A percentile compares a stretch with the other conserved stretches of the same genome.
phyloP scores from a whole-genome alignment of 2,888 invertebrate species.

The Eristalinus sepulchralis region DNA sequence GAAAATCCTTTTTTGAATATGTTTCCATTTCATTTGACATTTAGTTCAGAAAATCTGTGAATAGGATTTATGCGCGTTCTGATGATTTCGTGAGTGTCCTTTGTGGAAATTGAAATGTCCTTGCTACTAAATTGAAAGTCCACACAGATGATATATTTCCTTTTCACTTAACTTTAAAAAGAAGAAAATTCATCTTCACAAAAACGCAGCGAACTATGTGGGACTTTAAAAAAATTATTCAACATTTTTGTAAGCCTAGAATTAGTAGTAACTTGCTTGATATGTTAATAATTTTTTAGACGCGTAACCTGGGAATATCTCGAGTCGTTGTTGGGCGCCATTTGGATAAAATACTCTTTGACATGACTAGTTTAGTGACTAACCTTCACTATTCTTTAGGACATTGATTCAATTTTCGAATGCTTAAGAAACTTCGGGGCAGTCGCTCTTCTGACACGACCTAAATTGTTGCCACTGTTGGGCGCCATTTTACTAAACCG shows the following conservation, averaged over 20 bases:
- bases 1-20: constrained; percentile 39
- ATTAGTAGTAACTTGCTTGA: not conserved
- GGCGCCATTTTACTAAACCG: too few relatives aligned
- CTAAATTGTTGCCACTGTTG: too few relatives aligned
- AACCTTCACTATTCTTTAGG: not conserved
- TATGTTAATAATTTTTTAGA: not conserved
- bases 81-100: not conserved
- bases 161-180: too few relatives aligned
- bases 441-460: too few relatives aligned
- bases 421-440: too few relatives aligned
- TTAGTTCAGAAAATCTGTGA: constrained; percentile 14
- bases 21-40: constrained; percentile 23
- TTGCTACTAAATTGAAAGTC: not conserved
- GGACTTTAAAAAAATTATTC: too few relatives aligned
- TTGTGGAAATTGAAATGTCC: not conserved
- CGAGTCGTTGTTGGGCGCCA: not conserved
- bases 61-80: not conserved
- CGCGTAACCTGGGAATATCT: not conserved
- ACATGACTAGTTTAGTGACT: not conserved
- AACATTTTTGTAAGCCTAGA: too few relatives aligned
- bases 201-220: too few relatives aligned
- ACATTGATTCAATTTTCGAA: not conserved
- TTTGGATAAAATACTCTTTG: not conserved
- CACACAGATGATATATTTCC: too few relatives aligned
- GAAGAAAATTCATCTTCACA: too few relatives aligned